Evolutionary conservation across 2,888 invertebrate species (phyloP), one percentile per base, ranked within the genome.

Genomic region (Lasiommata megera): DNA sequence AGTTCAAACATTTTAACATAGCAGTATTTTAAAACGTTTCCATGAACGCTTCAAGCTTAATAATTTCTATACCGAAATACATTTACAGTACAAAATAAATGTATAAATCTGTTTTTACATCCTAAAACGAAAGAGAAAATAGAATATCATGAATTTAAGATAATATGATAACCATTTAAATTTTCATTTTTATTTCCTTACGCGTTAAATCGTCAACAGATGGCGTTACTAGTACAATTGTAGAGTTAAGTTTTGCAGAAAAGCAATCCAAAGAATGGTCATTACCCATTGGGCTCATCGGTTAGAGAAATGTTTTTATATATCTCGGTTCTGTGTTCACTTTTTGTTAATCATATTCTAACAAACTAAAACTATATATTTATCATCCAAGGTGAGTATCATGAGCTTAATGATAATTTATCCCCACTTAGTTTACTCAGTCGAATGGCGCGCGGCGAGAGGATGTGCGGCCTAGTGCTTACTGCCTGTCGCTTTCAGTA

Each of bases 371-470:
- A 2, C 16, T 16, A n/a, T 9, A 51, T 29, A 43, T 46, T 54
- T 43, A 34, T 18, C 23, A 41, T 29, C 40, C 28, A 47, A 48
- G 38, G 56, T 58, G 58, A 62, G 46, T 54, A 62, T 41, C 16
- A 43, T 37, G 18, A 48, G 43, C 53, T 40, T 59, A 18, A 18
- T 56, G 60, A 54, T 64, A 57, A 61, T 54, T 76, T 79, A 84
- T 83, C 88, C 88, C 88, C 88, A 77, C 88, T 70, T 65, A 62
- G 59, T 63, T 74, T 77, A 80, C 76, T 79, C 71, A 71, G 72
- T 67, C 72, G 82, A 82, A 84, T 80, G 82, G 83, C 80, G 83
- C 80, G 79, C 81, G 68, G 80, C 79, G 80, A 81, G 84, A 81
- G 87, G 75, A 71, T 72, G 71, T 63, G 63, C 57, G 59, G 70